Base-by-base conservation (phyloP, 2,113 vertebrate genomes). In the Ammodytes dubius region DNA sequence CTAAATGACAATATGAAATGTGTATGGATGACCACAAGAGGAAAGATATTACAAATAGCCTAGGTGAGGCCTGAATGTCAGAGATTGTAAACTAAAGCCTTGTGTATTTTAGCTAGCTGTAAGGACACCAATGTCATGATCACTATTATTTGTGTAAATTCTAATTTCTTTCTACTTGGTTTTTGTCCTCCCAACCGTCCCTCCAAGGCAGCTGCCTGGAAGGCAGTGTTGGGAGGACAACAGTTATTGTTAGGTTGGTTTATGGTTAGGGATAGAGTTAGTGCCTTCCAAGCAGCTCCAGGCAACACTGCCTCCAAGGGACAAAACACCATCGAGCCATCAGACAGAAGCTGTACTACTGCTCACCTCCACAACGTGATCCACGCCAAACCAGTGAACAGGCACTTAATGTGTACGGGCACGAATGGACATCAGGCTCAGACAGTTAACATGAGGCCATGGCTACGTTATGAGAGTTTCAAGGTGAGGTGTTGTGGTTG, bases 401-500 rank as follows among this genome's bases (percentile, higher is more conserved):
- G 89, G 87, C 84, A 88, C 64, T 54, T 61, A 73, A 40, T 77
- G 79, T 70, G 52, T 80, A 58, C 37, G 58, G 83, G 76, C 72
- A 81, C 77, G 43, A 70, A 57, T n/a, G 46, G n/a, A 60, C 13
- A 52, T 70, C 39, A 77, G 64, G 72, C 3, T 54, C 54, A 40
- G 4, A n/a, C 57, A 71, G 75, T 10, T 64, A 57, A 59, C 8
- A 39, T 9, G 65, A 63, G 58, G 56, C 49, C 65, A 53, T 59
- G 57, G 67, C 74, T 93, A 93, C 45, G 84, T 87, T 81, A 93
- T 93, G 73, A 93, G 83, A 1, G 92, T 93, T 83, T 94, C 93
- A 75, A 91, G 69, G 53, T 50, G 60, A 2, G 68, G 27, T 0
- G 60, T 39, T 4, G 87, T 63, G 1, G 40, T 71, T 9, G 76